Evolutionary conservation across 1,140 invertebrate genomes (phyloP), one percentile per base, ranked within the genome.

Genomic region (Heliconius congener): DNA sequence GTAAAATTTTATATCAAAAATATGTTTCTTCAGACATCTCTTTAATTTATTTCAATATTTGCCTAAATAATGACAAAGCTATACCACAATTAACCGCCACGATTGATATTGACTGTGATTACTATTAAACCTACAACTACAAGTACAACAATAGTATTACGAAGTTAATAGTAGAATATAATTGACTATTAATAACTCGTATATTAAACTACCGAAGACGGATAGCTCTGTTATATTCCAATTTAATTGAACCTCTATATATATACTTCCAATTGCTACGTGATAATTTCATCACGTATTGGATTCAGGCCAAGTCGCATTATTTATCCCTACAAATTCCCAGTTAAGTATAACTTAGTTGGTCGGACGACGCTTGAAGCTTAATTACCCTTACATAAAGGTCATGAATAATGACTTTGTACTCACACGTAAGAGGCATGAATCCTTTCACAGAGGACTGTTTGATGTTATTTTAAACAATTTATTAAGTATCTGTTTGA

Each of bases 321-420:
- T 72, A 72, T 37, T 72, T 72, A 72, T 72, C 71, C 71, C 71
- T 37, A 72, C 71, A 71, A 71, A 71, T 71, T 71, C 71, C 71
- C 71, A 71, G 71, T 71, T 66, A 71, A 71, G 71, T 71, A 39
- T 71, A 39, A 71, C 71, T 71, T 71, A 39, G 34, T 39, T 71
- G 30, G 30, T 66, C 13, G 60, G 60, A 66, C 60, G 60, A 66
- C 60, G 60, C 60, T 66, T 66, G 60, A 66, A 66, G 11, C 60
- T 66, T 66, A 66, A 66, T 66, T 66, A 66, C 60, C 60, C 27
- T 66, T 66, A 66, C 60, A 11, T 66, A 66, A 66, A 66, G 60
- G 60, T 72, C 55, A 30, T 42, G 18, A 73, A 57, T 52, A 37
- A 60, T 46, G 71, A 46, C 37, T 72, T 72, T 42, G 34, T 42